Evolutionary conservation across 2,113 vertebrate species (phyloP).

Genomic region (Petaurus breviceps): DNA sequence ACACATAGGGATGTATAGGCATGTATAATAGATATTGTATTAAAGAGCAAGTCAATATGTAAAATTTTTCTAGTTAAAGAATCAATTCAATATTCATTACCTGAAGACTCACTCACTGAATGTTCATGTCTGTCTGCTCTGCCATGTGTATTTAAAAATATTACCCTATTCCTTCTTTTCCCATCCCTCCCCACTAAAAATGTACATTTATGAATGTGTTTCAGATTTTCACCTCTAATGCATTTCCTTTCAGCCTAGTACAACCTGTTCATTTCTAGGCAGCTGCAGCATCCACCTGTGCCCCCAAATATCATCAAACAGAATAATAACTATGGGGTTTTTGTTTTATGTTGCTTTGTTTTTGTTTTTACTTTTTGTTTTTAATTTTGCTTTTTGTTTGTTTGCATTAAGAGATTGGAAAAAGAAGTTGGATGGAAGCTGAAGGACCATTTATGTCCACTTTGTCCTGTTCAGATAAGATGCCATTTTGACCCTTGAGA

Average conservation of each 20-base stretch:
- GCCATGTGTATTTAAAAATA: accelerated
- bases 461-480: not conserved
- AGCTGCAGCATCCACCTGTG: not conserved
- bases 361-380: too few species aligned
- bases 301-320: not conserved
- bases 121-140: not conserved
- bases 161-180: not conserved
- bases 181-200: not conserved
- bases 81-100: not conserved
- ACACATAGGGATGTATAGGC: not conserved
- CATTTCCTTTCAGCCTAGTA: not conserved
- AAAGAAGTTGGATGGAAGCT: not conserved
- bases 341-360: too few species aligned
- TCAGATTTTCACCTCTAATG: not conserved
- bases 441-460: not conserved
- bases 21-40: accelerated
- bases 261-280: not conserved
- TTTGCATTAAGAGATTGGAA: accelerated
- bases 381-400: too few species aligned
- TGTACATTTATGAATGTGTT: not conserved
- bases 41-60: not conserved
- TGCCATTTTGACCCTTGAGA: not conserved
- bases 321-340: not conserved
- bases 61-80: not conserved
- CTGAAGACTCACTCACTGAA: not conserved